phyloP scores from a whole-genome alignment of 2,113 vertebrate species.

The Stigmatopora nigra region DNA sequence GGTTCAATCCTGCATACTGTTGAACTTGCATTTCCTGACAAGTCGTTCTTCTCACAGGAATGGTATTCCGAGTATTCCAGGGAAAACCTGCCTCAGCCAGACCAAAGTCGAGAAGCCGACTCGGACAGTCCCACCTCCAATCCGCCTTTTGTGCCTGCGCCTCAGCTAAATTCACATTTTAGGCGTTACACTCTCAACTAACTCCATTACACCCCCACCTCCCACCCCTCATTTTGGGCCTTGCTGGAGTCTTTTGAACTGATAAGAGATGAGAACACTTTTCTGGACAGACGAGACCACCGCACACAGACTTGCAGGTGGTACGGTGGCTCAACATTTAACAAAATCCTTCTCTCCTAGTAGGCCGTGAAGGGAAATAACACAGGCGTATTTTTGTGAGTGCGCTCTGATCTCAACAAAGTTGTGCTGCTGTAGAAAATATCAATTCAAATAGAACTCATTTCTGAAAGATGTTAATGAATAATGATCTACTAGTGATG shows the following conservation, averaged over 20 bases:
- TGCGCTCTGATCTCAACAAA: background rate
- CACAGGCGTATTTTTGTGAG: constrained; percentile 31
- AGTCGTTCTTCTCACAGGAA: constrained; percentile 64
- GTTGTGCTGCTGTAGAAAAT: background rate
- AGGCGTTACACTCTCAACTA: constrained; percentile 70
- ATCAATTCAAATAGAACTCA: background rate
- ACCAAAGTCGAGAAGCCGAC: constrained; percentile 45
- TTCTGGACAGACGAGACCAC: background rate
- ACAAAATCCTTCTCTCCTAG: constrained; percentile 10
- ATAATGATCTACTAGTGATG: too few relatives aligned
- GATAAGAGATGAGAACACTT: constrained; percentile 11
- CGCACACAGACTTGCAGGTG: constrained; percentile 17
- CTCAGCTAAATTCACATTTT: constrained; percentile 74
- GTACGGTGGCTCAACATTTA: constrained; percentile 13
- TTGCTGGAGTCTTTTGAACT: constrained; percentile 7
- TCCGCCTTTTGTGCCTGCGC: constrained; percentile 42
- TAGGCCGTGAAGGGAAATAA: constrained; percentile 27
- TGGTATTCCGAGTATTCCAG: constrained; percentile 88
- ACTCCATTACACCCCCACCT: constrained; percentile 6
- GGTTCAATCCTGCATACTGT: too few relatives aligned
- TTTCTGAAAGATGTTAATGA: background rate
- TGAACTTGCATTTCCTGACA: background rate
- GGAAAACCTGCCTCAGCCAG: constrained; percentile 67
- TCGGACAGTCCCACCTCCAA: constrained; percentile 50
- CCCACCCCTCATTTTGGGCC: constrained; percentile 4